These are phyloP conservation scores for Passerculus sandwichensis DNA, from an alignment of 2,797 vertebrate genomes.

Conservation along the genomic window DNA sequence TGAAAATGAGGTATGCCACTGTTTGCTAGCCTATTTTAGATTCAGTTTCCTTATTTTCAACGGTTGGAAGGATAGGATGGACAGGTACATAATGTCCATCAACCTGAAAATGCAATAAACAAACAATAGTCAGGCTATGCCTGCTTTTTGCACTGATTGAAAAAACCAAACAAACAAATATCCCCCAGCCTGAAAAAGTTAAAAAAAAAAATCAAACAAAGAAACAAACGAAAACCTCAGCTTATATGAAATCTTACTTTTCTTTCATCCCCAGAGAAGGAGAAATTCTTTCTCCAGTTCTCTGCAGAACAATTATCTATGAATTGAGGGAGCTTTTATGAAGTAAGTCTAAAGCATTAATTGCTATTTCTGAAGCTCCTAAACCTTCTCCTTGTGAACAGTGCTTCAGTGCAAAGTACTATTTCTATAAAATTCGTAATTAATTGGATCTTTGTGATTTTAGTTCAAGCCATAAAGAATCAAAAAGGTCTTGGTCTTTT, in stretches of 20 bases:
- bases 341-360: not conserved
- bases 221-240: not conserved
- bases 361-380: not conserved
- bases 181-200: not conserved
- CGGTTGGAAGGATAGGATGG: not conserved
- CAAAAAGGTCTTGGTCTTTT: not conserved
- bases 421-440: not conserved
- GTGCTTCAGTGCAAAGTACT: not conserved
- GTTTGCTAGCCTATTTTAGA: not conserved
- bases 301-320: not conserved
- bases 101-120: not conserved
- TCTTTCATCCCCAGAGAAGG: not conserved
- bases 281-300: not conserved
- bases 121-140: not conserved
- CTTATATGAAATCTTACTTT: not conserved
- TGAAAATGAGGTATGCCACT: not conserved
- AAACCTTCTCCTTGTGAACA: not conserved
- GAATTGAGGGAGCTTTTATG: not conserved
- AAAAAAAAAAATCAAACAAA: not conserved
- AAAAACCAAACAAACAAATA: not conserved
- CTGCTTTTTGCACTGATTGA: not conserved
- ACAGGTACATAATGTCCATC: not conserved
- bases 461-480: not conserved
- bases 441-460: not conserved
- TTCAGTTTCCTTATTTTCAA: not conserved